Evolutionary conservation across 2,888 invertebrate species (phyloP).

Genomic region (Mesodorylaimus sp.): DNA sequence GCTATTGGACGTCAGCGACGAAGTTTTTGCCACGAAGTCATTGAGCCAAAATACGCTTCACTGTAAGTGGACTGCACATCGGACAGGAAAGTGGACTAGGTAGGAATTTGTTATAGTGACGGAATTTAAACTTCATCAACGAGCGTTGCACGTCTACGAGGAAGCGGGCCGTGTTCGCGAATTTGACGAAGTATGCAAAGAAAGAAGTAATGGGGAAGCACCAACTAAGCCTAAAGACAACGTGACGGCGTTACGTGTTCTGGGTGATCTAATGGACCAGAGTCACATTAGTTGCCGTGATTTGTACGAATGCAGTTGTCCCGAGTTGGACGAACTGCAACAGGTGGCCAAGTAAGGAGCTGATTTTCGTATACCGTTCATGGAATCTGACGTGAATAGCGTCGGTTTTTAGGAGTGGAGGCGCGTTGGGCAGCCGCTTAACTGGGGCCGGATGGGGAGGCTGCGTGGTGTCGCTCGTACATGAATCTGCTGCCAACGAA

Average conservation of each 20-base stretch:
- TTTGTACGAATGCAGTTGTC: slow-evolving; percentile 80
- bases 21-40: slow-evolving; percentile 47
- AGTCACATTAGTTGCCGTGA: slow-evolving; percentile 69
- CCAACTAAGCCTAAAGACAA: no score
- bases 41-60: slow-evolving; percentile 47
- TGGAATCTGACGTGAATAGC: slow-evolving; percentile 12
- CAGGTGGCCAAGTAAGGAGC: slow-evolving; percentile 41
- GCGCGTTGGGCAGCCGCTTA: slow-evolving; percentile 62
- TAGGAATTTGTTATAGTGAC: slow-evolving; percentile 17
- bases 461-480: slow-evolving; percentile 66
- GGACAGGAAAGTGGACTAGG: slow-evolving; percentile 6
- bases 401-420: slow-evolving; percentile 29
- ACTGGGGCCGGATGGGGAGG: slow-evolving; percentile 99
- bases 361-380: slow-evolving; percentile 14
- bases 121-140: slow-evolving; percentile 51
- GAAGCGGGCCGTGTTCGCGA: slow-evolving; percentile 66
- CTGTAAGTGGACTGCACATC: slow-evolving; percentile 34
- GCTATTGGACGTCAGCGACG: slow-evolving; percentile 33
- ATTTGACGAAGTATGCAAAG: slow-evolving; percentile 50
- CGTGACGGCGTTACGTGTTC: slow-evolving; percentile 10
- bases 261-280: slow-evolving; percentile 60
- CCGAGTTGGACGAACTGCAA: slow-evolving; percentile 62
- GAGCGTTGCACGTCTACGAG: slow-evolving; percentile 61
- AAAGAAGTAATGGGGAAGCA: no score
- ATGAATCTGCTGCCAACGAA: neutral